Base-by-base conservation (phyloP, 2,113 vertebrate species). In the Lepus americanus region DNA sequence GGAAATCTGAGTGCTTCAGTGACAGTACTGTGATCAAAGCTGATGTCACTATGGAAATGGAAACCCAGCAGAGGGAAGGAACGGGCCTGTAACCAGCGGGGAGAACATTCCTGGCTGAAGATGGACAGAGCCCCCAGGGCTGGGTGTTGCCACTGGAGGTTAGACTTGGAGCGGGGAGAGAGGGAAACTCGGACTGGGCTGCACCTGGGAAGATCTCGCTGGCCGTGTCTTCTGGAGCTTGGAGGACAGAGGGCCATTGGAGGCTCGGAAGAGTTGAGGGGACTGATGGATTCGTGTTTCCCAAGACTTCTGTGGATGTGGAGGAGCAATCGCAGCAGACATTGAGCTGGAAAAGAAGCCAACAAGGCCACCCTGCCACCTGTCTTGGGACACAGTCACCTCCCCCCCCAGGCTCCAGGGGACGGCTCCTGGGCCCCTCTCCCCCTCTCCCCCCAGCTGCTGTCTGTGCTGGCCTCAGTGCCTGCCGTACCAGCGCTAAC, bases 281-380 rank as follows among this genome's bases (percentile, higher is more conserved):
- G 31, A 74, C 11, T 49, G n/a, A 61, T n/a, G 39, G 87, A 33
- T 85, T 80, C n/a, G 6, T 16, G 17, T 89, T 84, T 78, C 5
- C 44, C 14, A 3, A 49, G 23, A 31, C 19, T 27, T 19, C 67
- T 79, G 44, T 74, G 64, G 39, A 22, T 33, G 11, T 22, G 39
- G 33, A 23, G 25, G 25, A 23, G 67, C 27, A 70, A 4, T 59
- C 31, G 10, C 39, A 36, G 23, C 29, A 11, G 6, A 25, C 5
- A 13, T 1, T 79, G 53, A 79, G 17, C 36, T 20, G 12, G 9
- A 55, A 53, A 63, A 66, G 29, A 59, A 78, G 23, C 25, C 29
- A 6, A 13, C 12, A 44, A 6, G 67, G 0, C 77, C 16, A 20
- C 55, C 1, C 17, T 0, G 5, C 0, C 1, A 22, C 53, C 19